Evolutionary conservation across 2,888 invertebrate species (phyloP), one percentile per base, ranked within the genome.

Genomic region (Cryptocheilus praepositus): DNA sequence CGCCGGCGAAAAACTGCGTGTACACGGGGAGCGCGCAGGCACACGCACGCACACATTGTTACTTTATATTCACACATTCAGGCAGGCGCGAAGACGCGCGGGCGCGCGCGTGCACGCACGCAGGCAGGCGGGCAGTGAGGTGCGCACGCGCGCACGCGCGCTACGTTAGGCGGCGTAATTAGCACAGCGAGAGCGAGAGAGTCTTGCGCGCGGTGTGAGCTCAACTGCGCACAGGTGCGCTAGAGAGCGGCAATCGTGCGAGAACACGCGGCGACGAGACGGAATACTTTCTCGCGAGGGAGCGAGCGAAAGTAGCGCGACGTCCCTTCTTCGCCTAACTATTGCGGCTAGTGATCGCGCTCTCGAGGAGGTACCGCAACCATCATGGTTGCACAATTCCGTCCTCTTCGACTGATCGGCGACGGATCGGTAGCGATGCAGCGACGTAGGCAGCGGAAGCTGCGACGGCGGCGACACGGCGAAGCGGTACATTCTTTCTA

Each of bases 101-200:
- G 43, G 67, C 63, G 56, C 57, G 65, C 61, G 56, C 52, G 66
- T 64, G 71, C 81, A n/a, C 65, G 64, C 64, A 70, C 63, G 63
- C 54, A 71, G 36, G 61, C 67, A 59, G 65, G 65, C 65, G 66
- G 36, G 36, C 36, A 5, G 28, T 3, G 3, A 28, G 59, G 67
- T 51, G 56, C 53, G 64, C 59, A 74, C 46, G 67, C 63, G 56
- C 57, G 65, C 61, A 58, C 52, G 66, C 66, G 71, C 81, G 81
- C 78, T 83, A 82, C 79, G 77, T 83, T 83, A 83, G 83, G 83
- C 83, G 83, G 81, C 80, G 71, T 76, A 83, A 81, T 79, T 81
- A 83, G 82, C 83, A 82, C 81, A 83, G 43, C 46, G 76, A 76
- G 79, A 79, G 81, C 80, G 83, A 81, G 80, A 77, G 82, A 81